Evolutionary conservation across 2,797 vertebrate genomes (phyloP).

Genomic region (Oreortyx pictus): DNA sequence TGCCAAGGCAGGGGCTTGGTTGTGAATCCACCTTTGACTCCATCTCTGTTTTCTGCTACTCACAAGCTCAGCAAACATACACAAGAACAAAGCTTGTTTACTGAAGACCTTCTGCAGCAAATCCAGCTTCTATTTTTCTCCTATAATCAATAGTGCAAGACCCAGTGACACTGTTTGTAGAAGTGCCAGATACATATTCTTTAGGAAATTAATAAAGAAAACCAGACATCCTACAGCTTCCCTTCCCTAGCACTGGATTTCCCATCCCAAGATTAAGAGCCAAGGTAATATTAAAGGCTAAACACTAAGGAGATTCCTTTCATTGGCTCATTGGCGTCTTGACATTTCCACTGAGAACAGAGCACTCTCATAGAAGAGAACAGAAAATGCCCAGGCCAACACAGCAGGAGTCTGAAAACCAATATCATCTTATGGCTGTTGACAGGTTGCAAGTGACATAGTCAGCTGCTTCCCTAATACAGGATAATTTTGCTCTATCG

Average conservation of each 20-base stretch:
- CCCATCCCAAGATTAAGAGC: slow-evolving; percentile 38
- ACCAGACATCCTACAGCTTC: slow-evolving; percentile 5
- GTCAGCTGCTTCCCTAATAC: slow-evolving; percentile 68
- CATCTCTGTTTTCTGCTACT: not conserved
- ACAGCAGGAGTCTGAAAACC: slow-evolving; percentile 75
- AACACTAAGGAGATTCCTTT: slow-evolving; percentile 54
- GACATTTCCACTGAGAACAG: slow-evolving; percentile 29
- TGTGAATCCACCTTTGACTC: not conserved
- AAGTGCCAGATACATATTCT: not conserved
- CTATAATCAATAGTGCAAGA: not conserved
- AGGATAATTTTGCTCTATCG: slow-evolving; percentile 73
- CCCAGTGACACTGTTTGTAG: not conserved
- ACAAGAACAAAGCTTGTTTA: slow-evolving; percentile 1
- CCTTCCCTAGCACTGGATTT: slow-evolving; percentile 4
- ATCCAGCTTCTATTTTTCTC: not conserved
- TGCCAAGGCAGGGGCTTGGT: not conserved
- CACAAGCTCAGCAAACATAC: not conserved
- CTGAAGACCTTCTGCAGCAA: not conserved
- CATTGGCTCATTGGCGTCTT: slow-evolving; percentile 56
- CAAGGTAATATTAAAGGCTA: slow-evolving; percentile 51
- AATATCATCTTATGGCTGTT: slow-evolving; percentile 72
- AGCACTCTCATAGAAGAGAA: slow-evolving; percentile 42
- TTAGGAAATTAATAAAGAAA: slow-evolving; percentile 9
- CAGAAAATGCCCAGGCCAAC: slow-evolving; percentile 60
- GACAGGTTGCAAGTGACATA: slow-evolving; percentile 52